phyloP scores from a whole-genome alignment of 64 coral and sea anemone species.

The Montipora cactus region DNA sequence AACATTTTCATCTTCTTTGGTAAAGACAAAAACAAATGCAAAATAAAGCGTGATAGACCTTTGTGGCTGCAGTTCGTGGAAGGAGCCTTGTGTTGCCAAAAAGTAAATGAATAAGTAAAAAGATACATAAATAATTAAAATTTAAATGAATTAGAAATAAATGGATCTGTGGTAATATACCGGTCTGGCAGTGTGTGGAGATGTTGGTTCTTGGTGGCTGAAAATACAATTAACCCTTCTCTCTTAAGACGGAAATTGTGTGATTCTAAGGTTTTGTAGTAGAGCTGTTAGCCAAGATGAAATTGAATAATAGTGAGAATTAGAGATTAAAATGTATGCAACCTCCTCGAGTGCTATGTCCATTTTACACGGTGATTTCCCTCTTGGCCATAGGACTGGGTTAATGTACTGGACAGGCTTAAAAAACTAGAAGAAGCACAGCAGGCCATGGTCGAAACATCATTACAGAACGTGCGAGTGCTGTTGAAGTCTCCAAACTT shows the following conservation, averaged over 20 bases:
- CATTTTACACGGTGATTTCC: neutral
- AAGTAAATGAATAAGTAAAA: too few relatives aligned
- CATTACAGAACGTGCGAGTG: too few relatives aligned
- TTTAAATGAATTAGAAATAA: too few relatives aligned
- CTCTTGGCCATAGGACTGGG: constrained; percentile 16
- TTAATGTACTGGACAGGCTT: neutral
- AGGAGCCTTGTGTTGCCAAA: too few relatives aligned
- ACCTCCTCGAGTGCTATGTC: neutral
- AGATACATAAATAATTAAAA: too few relatives aligned
- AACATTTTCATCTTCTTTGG: neutral
- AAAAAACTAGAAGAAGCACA: constrained; percentile 50
- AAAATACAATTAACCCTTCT: too few relatives aligned
- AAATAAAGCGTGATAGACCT: too few relatives aligned
- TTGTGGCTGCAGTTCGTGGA: too few relatives aligned
- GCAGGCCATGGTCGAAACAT: neutral
- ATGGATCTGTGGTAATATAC: too few relatives aligned
- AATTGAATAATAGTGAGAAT: constrained; percentile 16
- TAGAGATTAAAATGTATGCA: constrained; percentile 3
- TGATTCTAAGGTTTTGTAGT: neutral
- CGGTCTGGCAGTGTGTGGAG: too few relatives aligned
- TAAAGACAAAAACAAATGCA: neutral
- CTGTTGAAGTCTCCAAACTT: neutral
- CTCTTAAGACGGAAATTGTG: too few relatives aligned
- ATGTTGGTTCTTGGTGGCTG: too few relatives aligned
- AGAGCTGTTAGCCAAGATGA: neutral